These are phyloP conservation scores for Pitangus sulphuratus DNA, from an alignment of 2,797 vertebrate genomes.

Conservation along the genomic window DNA sequence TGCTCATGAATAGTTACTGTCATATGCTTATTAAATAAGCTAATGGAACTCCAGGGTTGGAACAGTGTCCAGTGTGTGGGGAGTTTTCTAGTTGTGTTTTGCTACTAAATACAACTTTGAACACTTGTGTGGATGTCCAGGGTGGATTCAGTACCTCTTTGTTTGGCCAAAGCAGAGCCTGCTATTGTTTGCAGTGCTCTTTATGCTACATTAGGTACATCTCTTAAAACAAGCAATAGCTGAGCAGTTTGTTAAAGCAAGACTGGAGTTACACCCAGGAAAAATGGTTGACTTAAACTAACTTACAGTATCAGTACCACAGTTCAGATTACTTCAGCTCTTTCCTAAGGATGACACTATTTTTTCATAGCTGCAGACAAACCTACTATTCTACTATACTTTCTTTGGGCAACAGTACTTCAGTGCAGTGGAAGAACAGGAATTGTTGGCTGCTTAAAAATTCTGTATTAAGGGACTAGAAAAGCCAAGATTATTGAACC, in stretches of 20 bases:
- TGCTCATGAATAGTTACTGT: rapidly evolving
- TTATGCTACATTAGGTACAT: rapidly evolving
- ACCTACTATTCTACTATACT: not conserved
- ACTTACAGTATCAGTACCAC: rapidly evolving
- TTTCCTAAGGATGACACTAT: not conserved
- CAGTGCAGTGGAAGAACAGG: not conserved
- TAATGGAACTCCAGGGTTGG: not conserved
- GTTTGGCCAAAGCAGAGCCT: not conserved
- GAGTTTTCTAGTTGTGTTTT: not conserved
- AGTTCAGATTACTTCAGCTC: not conserved
- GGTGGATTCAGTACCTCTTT: not conserved
- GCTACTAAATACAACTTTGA: rapidly evolving
- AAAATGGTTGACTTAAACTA: not conserved
- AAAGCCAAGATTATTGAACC: not conserved
- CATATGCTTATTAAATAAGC: not conserved
- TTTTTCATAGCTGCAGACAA: not conserved
- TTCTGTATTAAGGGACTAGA: not conserved
- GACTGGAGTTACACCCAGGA: rapidly evolving
- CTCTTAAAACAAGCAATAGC: not conserved
- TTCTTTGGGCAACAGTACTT: not conserved
- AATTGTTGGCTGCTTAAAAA: not conserved
- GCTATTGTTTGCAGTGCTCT: not conserved
- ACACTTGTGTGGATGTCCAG: not conserved
- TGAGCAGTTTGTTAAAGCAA: not conserved
- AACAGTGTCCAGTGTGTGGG: rapidly evolving